Conservation (phyloP, 2,797 vertebrate species). For the Pseudomugil tenellus region DNA sequence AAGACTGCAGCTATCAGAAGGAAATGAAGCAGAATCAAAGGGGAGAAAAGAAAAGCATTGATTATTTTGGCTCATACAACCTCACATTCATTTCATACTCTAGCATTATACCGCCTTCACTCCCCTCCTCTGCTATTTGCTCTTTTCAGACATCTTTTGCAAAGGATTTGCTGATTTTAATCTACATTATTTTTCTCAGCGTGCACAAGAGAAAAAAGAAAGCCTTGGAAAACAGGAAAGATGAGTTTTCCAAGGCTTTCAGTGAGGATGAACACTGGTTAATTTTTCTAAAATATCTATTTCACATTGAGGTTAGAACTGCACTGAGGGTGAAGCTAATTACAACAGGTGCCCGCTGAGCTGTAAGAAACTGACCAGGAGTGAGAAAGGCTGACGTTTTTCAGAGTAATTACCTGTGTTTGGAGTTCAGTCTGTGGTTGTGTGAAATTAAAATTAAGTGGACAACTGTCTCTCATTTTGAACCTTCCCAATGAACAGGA, state of each 20-base stretch:
- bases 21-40: not conserved
- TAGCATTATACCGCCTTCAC: not conserved
- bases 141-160: not conserved
- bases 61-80: slow-evolving; percentile 8
- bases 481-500: not conserved
- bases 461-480: not conserved
- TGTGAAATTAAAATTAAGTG: not conserved
- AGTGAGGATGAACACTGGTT: not conserved
- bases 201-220: not conserved
- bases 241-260: not conserved
- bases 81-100: not conserved
- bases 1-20: slow-evolving; percentile 8
- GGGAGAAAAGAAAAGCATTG: not conserved
- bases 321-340: not conserved
- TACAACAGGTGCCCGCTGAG: not conserved
- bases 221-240: not conserved
- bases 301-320: not conserved
- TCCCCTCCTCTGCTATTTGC: not conserved
- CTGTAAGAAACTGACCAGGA: not conserved
- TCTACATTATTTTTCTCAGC: not conserved
- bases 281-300: not conserved
- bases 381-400: not conserved
- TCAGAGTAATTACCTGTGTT: not conserved
- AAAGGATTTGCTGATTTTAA: not conserved
- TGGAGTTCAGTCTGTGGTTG: not conserved